Conservation (phyloP, 1,140 invertebrate genomes). For the Drosophila repletoides region DNA sequence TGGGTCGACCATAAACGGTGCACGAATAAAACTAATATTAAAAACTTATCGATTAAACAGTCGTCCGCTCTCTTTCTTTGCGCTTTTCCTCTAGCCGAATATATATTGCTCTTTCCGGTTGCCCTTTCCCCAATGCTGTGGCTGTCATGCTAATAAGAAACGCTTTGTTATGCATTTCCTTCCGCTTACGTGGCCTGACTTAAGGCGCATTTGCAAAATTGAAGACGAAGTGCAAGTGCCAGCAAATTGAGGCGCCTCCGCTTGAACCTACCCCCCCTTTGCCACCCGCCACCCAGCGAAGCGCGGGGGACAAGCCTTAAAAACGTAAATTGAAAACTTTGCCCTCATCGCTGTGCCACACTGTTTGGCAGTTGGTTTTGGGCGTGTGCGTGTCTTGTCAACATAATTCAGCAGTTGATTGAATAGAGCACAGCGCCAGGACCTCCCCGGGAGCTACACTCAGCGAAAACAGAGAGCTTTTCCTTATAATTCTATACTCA, state of each 20-base stretch:
- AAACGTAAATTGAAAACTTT: slow-evolving; percentile 74
- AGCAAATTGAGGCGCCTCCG: slow-evolving; percentile 45
- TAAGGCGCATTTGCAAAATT: slow-evolving; percentile 70
- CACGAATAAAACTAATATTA: slow-evolving; percentile 8
- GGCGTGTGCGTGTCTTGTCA: slow-evolving; percentile 66
- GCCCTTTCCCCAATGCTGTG: too few species aligned
- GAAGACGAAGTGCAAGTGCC: slow-evolving; percentile 66
- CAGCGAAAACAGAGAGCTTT: too few species aligned
- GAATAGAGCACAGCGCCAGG: slow-evolving; percentile 27
- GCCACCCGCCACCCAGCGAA: too few species aligned
- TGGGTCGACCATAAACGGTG: slow-evolving; percentile 8
- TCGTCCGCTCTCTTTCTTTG: background rate
- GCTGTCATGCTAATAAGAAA: slow-evolving; percentile 62
- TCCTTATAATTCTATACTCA: too few species aligned
- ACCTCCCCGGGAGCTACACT: too few species aligned
- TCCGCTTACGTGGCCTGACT: slow-evolving; percentile 70
- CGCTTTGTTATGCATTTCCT: slow-evolving; percentile 76
- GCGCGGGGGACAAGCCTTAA: slow-evolving; percentile 41
- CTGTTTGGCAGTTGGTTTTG: slow-evolving; percentile 34
- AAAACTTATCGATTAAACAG: slow-evolving; percentile 71
- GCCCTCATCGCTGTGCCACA: slow-evolving; percentile 21
- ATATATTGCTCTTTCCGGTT: background rate
- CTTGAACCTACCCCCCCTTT: too few species aligned
- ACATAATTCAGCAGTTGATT: slow-evolving; percentile 74
- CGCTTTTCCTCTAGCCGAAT: background rate